These are phyloP conservation scores for Blastomussa wellsi DNA, from an alignment of 92 coral and sea anemone genomes.

Conservation along the genomic window DNA sequence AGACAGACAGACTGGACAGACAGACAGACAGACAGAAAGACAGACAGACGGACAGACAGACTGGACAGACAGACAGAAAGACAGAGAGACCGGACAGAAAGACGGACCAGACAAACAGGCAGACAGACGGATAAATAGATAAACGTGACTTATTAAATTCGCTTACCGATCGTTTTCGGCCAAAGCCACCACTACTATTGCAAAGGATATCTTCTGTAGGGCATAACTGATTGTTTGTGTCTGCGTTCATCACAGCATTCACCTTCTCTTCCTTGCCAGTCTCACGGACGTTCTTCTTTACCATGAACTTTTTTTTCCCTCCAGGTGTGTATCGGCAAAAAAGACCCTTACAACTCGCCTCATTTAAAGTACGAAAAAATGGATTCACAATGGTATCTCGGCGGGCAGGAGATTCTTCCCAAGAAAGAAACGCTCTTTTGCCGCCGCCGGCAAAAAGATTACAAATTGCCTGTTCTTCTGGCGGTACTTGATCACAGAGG, in stretches of 20 bases:
- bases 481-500: neutral
- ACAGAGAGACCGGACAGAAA: no score
- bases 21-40: no score
- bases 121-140: no score
- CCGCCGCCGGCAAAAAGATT: neutral
- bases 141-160: neutral
- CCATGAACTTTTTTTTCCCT: constrained; percentile 6
- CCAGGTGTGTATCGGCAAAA: neutral
- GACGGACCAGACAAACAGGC: no score
- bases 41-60: no score
- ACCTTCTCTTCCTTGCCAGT: neutral
- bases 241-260: neutral
- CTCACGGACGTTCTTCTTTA: neutral
- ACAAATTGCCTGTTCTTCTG: neutral
- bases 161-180: constrained; percentile 32
- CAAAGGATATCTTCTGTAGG: neutral
- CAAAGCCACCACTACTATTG: neutral
- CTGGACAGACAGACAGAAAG: no score
- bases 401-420: neutral
- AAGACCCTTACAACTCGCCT: neutral
- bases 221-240: neutral
- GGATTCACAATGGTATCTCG: neutral
- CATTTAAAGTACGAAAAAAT: neutral
- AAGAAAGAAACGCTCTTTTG: neutral
- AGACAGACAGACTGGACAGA: no score